phyloP scores from a whole-genome alignment of 2,888 invertebrate species.

The Drosophila seclusa region DNA sequence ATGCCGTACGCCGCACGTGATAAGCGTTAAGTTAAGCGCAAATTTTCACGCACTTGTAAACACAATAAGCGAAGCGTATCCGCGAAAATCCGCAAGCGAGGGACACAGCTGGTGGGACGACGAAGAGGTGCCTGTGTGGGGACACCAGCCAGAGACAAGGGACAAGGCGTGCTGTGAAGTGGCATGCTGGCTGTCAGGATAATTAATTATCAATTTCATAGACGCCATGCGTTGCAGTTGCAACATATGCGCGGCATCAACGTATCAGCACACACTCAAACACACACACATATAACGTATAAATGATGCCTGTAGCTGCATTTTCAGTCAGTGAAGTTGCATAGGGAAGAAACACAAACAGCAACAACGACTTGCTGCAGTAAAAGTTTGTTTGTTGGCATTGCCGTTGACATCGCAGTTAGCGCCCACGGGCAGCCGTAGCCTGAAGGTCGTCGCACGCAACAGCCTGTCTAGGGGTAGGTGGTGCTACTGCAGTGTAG shows the following conservation, averaged over 20 bases:
- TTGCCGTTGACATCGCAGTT: slow-evolving; percentile 45
- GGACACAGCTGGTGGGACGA: slow-evolving; percentile 4
- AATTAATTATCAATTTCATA: slow-evolving; percentile 81
- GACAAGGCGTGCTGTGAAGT: slow-evolving; percentile 18
- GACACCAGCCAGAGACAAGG: slow-evolving; percentile 12
- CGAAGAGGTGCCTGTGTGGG: slow-evolving; percentile 8
- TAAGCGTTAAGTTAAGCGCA: slow-evolving; percentile 75
- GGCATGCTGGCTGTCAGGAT: slow-evolving; percentile 54
- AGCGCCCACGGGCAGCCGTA: slow-evolving; percentile 31
- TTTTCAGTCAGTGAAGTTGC: slow-evolving; percentile 48
- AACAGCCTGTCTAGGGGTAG: slow-evolving; percentile 6
- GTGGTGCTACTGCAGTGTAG: not conserved
- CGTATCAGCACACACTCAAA: slow-evolving; percentile 24
- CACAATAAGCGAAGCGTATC: slow-evolving; percentile 76
- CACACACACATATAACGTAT: slow-evolving; percentile 3
- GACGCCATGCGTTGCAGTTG: slow-evolving; percentile 41
- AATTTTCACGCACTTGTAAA: slow-evolving; percentile 79
- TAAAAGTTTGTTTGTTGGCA: slow-evolving; percentile 32
- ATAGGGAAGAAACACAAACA: slow-evolving; percentile 10
- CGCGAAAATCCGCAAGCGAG: slow-evolving; percentile 64
- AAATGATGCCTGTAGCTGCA: slow-evolving; percentile 21
- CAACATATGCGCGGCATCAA: slow-evolving; percentile 26
- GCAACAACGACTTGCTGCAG: slow-evolving; percentile 19
- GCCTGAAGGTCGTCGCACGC: slow-evolving; percentile 66
- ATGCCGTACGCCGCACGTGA: slow-evolving; percentile 60